Conservation (phyloP, 2,113 vertebrate genomes). For the Cephalopterus ornatus region DNA sequence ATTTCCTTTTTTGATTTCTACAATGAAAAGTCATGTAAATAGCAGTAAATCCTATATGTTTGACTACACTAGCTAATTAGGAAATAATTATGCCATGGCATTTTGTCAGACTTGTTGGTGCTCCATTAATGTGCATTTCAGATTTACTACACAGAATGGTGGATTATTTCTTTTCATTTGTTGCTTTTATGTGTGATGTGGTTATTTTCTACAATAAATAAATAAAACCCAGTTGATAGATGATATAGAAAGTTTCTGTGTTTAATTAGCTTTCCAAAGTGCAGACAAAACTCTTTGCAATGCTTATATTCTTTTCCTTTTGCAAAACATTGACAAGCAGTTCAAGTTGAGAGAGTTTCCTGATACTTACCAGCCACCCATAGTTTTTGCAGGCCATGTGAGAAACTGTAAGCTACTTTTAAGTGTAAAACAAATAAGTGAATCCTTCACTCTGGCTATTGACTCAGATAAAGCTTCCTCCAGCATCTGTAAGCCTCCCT, state of each 20-base stretch:
- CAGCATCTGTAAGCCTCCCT: neutral
- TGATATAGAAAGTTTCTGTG: neutral
- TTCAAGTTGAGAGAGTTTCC: neutral
- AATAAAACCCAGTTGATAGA: neutral
- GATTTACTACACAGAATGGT: neutral
- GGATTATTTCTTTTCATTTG: neutral
- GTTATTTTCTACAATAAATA: neutral
- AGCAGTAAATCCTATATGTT: slow-evolving; percentile 62
- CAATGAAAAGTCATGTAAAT: slow-evolving; percentile 54
- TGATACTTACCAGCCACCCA: neutral
- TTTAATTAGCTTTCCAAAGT: slow-evolving; percentile 10
- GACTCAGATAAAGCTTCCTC: neutral
- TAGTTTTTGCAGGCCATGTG: neutral
- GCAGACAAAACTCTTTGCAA: neutral
- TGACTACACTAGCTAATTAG: slow-evolving; percentile 62
- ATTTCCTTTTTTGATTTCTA: neutral
- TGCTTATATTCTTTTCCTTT: neutral
- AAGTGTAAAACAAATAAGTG: neutral
- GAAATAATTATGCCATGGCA: slow-evolving; percentile 56
- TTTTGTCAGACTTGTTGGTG: slow-evolving; percentile 49
- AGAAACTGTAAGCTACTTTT: neutral
- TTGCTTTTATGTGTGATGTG: neutral
- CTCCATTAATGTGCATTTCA: slow-evolving; percentile 36
- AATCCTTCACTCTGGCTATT: neutral
- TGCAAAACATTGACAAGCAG: neutral